Evolutionary conservation across 2,797 vertebrate species (phyloP).

Genomic region (Pipistrellus pipistrellus): DNA sequence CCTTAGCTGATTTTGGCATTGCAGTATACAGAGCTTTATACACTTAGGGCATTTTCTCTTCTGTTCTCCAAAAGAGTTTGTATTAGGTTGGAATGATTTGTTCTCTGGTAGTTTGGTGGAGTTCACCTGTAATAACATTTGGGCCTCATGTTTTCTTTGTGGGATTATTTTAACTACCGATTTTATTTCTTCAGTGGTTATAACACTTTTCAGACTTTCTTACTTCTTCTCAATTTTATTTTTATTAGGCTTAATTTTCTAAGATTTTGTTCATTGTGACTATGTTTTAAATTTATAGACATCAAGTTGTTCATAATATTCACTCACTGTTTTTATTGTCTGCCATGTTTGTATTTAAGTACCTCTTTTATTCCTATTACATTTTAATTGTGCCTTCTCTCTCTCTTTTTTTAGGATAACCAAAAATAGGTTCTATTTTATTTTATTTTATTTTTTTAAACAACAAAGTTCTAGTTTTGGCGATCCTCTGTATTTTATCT

Average conservation of each 20-base stretch:
- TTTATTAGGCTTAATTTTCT: slow-evolving; percentile 52
- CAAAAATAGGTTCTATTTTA: neutral
- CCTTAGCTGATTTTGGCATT: slow-evolving; percentile 7
- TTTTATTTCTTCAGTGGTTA: slow-evolving; percentile 70
- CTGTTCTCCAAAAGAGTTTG: neutral
- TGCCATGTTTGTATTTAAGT: neutral
- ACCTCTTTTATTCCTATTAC: neutral
- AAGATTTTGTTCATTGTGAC: slow-evolving; percentile 47
- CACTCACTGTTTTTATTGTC: slow-evolving; percentile 1
- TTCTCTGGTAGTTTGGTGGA: slow-evolving; percentile 21
- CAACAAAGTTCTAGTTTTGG: neutral
- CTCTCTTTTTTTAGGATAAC: neutral
- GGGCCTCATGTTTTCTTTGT: slow-evolving; percentile 50
- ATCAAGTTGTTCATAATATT: slow-evolving; percentile 21
- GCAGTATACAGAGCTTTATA: neutral
- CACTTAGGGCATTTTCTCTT: neutral
- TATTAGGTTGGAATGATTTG: slow-evolving; percentile 46
- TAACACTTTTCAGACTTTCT: slow-evolving; percentile 40
- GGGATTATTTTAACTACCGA: slow-evolving; percentile 60
- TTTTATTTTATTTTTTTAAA: slow-evolving; percentile 24
- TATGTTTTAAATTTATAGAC: slow-evolving; percentile 31
- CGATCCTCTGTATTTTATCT: neutral
- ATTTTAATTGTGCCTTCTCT: neutral
- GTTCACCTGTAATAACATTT: slow-evolving; percentile 59
- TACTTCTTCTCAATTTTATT: slow-evolving; percentile 47